These are phyloP conservation scores for Eumaeus atala DNA, from an alignment of 1,140 invertebrate species.

Conservation along the genomic window DNA sequence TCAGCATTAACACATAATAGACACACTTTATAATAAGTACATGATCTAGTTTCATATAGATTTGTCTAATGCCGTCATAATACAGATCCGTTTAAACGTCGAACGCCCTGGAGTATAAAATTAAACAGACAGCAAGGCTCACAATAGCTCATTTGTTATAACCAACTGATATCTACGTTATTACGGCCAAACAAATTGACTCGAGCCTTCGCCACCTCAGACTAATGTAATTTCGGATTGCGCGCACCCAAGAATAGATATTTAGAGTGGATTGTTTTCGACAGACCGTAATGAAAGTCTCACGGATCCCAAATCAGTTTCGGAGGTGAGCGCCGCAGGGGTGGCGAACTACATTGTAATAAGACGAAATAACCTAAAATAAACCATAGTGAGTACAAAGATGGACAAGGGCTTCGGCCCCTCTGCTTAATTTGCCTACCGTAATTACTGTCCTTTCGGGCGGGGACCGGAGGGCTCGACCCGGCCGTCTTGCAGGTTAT, in stretches of 20 bases:
- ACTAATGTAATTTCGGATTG: constrained; percentile 72
- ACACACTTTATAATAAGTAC: too few species aligned
- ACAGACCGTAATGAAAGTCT: constrained; percentile 74
- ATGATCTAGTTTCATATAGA: too few species aligned
- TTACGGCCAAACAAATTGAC: constrained; percentile 72
- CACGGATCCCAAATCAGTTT: constrained; percentile 69
- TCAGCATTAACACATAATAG: too few species aligned
- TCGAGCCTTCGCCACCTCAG: constrained; percentile 73
- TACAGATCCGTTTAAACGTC: constrained; percentile 10
- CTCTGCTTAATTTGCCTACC: constrained; percentile 76
- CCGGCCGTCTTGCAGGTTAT: constrained; percentile 70
- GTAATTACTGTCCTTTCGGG: constrained; percentile 74
- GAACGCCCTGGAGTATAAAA: constrained; percentile 37
- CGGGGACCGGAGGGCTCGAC: constrained; percentile 55
- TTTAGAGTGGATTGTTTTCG: constrained; percentile 75
- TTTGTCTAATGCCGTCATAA: neutral
- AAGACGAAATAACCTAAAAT: constrained; percentile 72
- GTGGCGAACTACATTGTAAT: constrained; percentile 69
- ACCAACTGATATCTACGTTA: constrained; percentile 70
- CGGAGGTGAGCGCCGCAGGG: constrained; percentile 68
- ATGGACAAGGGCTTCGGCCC: constrained; percentile 63
- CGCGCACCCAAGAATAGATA: constrained; percentile 72
- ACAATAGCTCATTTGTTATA: constrained; percentile 72
- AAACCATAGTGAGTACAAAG: constrained; percentile 63
- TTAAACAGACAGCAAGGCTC: constrained; percentile 50